These are phyloP conservation scores for Ptychochromis oligacanthus DNA, from an alignment of 2,113 vertebrate species.

Conservation along the genomic window DNA sequence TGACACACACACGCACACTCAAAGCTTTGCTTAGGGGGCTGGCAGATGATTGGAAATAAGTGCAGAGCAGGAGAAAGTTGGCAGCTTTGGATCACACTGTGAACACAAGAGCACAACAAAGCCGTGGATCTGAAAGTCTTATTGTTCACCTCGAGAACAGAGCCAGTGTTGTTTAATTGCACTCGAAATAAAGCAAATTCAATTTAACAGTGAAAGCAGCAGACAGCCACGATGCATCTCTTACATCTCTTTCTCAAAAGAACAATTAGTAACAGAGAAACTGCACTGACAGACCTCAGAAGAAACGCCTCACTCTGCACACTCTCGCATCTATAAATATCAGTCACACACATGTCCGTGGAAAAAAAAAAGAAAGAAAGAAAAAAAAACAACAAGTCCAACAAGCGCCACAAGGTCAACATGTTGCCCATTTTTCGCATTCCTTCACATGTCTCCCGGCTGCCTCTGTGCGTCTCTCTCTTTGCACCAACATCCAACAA, in stretches of 20 bases:
- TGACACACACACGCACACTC: neutral
- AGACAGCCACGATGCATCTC: neutral
- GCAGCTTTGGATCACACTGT: constrained; percentile 36
- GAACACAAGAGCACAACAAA: constrained; percentile 32
- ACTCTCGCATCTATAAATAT: constrained; percentile 9
- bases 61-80: constrained; percentile 26
- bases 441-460: constrained; percentile 16
- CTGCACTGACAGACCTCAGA: neutral
- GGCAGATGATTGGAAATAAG: constrained; percentile 19
- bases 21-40: constrained; percentile 21
- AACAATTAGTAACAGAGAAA: neutral
- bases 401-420: constrained; percentile 30
- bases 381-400: neutral
- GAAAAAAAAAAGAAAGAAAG: neutral
- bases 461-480: neutral
- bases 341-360: neutral
- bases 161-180: constrained; percentile 45
- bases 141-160: constrained; percentile 48
- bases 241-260: neutral
- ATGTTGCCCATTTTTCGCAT: constrained; percentile 11
- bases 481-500: constrained; percentile 36
- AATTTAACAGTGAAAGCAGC: neutral
- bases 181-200: constrained; percentile 9
- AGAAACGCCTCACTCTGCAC: neutral
- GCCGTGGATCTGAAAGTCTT: constrained; percentile 22